Evolutionary conservation across 2,888 invertebrate genomes (phyloP).

Genomic region (Drosophila peninsularis): DNA sequence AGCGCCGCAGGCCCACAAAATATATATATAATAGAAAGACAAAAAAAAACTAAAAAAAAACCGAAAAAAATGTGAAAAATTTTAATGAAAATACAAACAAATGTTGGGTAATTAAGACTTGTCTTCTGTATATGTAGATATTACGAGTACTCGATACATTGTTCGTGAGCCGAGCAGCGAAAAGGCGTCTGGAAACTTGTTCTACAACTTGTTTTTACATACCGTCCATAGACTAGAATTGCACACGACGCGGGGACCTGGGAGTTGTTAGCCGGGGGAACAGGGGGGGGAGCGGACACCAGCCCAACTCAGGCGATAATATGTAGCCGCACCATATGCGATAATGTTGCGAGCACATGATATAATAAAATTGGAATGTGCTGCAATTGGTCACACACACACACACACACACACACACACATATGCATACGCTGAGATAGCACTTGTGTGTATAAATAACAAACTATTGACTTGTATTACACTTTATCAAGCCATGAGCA

Average conservation of each 20-base stretch:
- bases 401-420: constrained; percentile 19
- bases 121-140: constrained; percentile 56
- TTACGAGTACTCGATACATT: constrained; percentile 50
- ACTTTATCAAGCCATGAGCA: constrained; percentile 58
- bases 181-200: constrained; percentile 81
- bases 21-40: not conserved
- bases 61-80: constrained; percentile 16
- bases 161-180: constrained; percentile 32
- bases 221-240: constrained; percentile 62
- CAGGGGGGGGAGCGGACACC: not conserved
- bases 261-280: constrained; percentile 3
- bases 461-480: constrained; percentile 64
- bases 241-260: constrained; percentile 12
- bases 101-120: constrained; percentile 81
- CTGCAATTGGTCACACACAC: constrained; percentile 55
- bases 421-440: not conserved
- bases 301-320: constrained; percentile 54
- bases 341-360: constrained; percentile 75
- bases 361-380: constrained; percentile 78
- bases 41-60: constrained; percentile 8
- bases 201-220: constrained; percentile 81
- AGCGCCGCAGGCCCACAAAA: constrained; percentile 56
- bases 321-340: constrained; percentile 72
- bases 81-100: constrained; percentile 63
- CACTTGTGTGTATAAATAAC: constrained; percentile 28